Evolutionary conservation across 2,888 invertebrate genomes (phyloP).

Genomic region (Standfussiana lucernea): DNA sequence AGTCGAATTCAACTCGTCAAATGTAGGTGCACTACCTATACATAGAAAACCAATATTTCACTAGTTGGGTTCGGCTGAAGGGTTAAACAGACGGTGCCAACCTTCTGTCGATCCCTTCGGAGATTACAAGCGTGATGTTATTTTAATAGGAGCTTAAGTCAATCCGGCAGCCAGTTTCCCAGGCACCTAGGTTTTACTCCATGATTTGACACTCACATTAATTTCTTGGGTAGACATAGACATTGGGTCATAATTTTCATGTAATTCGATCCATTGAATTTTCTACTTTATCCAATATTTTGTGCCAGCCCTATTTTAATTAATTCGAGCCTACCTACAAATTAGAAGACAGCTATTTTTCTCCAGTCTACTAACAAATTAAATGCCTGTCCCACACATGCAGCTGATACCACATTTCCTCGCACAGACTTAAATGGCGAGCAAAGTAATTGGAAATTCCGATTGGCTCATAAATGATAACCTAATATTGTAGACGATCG

Average conservation of each 20-base stretch:
- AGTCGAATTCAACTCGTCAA: background rate
- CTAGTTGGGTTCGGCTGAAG: background rate
- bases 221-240: background rate
- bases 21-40: background rate
- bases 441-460: constrained; percentile 50
- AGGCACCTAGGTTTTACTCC: background rate
- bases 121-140: background rate
- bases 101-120: background rate
- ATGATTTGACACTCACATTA: background rate
- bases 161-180: background rate
- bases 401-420: constrained; percentile 23
- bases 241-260: background rate
- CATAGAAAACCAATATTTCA: background rate
- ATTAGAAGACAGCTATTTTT: background rate
- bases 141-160: background rate
- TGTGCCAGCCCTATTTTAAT: background rate
- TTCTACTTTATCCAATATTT: background rate
- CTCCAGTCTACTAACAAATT: background rate
- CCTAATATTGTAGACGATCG: background rate
- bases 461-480: constrained; percentile 14
- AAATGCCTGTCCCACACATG: constrained; percentile 11
- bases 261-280: background rate
- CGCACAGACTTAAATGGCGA: background rate
- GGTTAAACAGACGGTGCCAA: background rate
- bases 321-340: background rate